Evolutionary conservation across 92 coral and sea anemone species (phyloP).

Genomic region (Bergia sp.): DNA sequence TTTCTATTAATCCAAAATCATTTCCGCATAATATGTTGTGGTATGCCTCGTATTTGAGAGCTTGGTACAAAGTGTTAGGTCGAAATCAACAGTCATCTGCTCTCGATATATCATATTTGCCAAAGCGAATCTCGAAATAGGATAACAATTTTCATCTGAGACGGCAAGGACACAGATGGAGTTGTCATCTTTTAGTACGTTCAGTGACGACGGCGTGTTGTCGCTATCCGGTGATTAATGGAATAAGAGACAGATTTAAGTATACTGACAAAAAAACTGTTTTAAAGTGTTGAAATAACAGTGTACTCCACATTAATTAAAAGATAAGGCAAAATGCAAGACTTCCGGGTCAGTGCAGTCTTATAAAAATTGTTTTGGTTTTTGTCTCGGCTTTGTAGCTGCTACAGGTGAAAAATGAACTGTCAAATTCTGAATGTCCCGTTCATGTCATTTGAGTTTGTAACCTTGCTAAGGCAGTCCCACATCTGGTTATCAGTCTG

Average conservation of each 20-base stretch:
- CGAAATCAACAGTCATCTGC: conserved; percentile 6
- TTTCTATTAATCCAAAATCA: conserved; percentile 15
- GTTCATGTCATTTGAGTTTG: too few relatives aligned
- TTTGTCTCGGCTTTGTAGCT: background rate
- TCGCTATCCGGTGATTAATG: background rate
- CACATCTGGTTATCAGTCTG: too few relatives aligned
- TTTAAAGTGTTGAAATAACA: background rate
- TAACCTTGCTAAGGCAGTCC: too few relatives aligned
- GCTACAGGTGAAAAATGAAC: background rate
- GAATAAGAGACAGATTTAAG: background rate
- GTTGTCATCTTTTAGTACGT: background rate
- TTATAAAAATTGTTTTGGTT: background rate
- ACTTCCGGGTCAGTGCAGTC: conserved; percentile 24
- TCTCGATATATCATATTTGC: conserved; percentile 15
- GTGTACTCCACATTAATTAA: background rate
- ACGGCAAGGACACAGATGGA: background rate
- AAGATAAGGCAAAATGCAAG: background rate
- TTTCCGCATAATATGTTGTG: conserved; percentile 40
- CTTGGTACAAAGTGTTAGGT: background rate
- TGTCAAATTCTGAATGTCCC: background rate
- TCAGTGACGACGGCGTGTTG: background rate
- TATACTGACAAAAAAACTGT: background rate
- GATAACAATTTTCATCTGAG: background rate
- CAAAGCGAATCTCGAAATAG: background rate
- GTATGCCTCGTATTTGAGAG: conserved; percentile 25